Evolutionary conservation across 2,113 vertebrate genomes (phyloP).

Genomic region (Mionectes macconnelli): DNA sequence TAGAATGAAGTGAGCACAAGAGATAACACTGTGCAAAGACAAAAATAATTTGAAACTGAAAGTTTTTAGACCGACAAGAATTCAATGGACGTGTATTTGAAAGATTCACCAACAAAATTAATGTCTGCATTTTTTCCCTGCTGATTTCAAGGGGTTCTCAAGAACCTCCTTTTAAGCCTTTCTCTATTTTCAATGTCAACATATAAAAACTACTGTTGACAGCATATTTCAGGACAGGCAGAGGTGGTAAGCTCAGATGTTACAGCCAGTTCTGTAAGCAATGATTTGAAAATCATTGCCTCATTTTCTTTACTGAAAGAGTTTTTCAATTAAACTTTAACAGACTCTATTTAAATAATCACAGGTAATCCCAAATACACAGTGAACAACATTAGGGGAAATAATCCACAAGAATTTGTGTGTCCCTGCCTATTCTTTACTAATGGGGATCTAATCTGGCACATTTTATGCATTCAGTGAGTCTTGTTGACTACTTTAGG

Average conservation of each 20-base stretch:
- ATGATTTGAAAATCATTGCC: background rate
- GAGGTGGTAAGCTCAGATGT: background rate
- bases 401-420: background rate
- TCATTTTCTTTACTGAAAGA: background rate
- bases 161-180: background rate
- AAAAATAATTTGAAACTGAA: background rate
- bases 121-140: background rate
- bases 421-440: background rate
- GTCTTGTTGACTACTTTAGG: background rate
- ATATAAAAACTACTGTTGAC: background rate
- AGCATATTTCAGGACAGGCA: background rate
- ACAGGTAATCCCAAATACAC: background rate
- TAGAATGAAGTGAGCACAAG: background rate
- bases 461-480: background rate
- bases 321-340: constrained; percentile 17
- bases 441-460: background rate
- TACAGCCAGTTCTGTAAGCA: background rate
- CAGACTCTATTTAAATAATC: background rate
- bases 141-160: background rate
- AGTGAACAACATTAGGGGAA: background rate
- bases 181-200: background rate
- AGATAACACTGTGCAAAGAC: background rate
- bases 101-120: background rate
- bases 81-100: background rate
- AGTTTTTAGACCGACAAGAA: background rate